Base-by-base conservation (phyloP, 1,140 invertebrate species). In the Ericerus pela region DNA sequence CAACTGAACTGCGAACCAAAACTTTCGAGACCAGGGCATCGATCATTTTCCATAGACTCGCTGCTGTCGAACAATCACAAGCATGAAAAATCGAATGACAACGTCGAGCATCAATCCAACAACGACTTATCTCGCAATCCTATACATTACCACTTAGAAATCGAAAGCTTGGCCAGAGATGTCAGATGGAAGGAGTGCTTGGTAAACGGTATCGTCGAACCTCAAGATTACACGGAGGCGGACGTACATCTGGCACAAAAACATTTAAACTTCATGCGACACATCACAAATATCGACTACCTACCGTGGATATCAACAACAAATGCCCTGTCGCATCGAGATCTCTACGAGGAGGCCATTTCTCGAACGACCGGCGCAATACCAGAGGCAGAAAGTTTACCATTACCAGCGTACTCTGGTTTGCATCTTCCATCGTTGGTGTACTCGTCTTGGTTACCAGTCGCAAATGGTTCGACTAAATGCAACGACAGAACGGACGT, bases 401-500 rank as follows among this genome's bases (percentile, higher is more conserved):
- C 36, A 38, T 8, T n/a, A n/a, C n/a, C 41, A 3, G 41, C 16
- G 3, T 47, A 47, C 26, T 47, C 41, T 5, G 26, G 14, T 47
- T 47, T 47, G 26, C 41, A 47, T 47, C 26, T 47, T 5, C 41
- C 41, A 22, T 47, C 26, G 3, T 24, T 47, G 20, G n/a, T n/a
- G n/a, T 47, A 47, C 26, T 47, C 41, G 16, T 47, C 41, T 8
- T 47, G 41, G 41, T 47, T 47, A 47, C 41, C 41, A 47, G 41
- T 47, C 16, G 41, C 41, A 8, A 16, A 5, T 18, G 41, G 26
- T 47, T 24, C 41, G 11, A 24, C 26, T 47, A 47, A 8, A 18
- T 24, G 26, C 11, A 47, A 3, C 14, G 3, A 18, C 16, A 47
- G 2, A 20, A 10, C 10, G 16, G 4, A 8, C 26, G 41, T 20